Evolutionary conservation across 2,113 vertebrate genomes (phyloP).

Genomic region (Stercorarius parasiticus): DNA sequence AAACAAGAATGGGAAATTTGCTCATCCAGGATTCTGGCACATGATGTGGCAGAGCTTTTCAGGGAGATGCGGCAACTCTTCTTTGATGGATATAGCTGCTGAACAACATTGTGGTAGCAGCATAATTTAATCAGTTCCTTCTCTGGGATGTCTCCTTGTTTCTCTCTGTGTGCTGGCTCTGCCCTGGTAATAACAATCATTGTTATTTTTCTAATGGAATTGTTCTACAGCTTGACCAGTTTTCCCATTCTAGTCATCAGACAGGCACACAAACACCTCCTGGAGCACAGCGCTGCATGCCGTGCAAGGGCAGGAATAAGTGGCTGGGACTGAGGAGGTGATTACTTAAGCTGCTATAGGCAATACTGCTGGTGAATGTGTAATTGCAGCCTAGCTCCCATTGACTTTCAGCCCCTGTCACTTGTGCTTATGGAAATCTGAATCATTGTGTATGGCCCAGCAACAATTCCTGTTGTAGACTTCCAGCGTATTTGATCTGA

Average conservation of each 20-base stretch:
- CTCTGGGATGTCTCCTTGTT: neutral
- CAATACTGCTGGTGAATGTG: neutral
- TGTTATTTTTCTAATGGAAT: neutral
- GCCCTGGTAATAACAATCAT: neutral
- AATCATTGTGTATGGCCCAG: neutral
- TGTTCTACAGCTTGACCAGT: neutral
- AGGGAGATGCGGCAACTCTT: neutral
- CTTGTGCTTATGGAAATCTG: slow-evolving; percentile 2
- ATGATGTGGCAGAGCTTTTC: neutral
- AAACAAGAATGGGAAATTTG: neutral
- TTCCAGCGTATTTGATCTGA: neutral
- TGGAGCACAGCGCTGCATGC: neutral
- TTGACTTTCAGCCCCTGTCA: neutral
- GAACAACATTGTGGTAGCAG: neutral
- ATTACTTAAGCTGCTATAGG: neutral
- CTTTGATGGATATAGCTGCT: neutral
- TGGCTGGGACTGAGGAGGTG: neutral
- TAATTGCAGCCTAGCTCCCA: neutral
- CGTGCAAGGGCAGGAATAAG: neutral
- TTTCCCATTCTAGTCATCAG: neutral
- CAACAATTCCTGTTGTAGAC: neutral
- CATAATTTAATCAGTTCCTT: neutral
- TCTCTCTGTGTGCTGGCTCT: neutral
- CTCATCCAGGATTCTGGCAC: too few relatives aligned
- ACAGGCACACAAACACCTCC: neutral